These are phyloP conservation scores for Brachionus rubens DNA, from an alignment of 1,140 invertebrate species.

Conservation along the genomic window DNA sequence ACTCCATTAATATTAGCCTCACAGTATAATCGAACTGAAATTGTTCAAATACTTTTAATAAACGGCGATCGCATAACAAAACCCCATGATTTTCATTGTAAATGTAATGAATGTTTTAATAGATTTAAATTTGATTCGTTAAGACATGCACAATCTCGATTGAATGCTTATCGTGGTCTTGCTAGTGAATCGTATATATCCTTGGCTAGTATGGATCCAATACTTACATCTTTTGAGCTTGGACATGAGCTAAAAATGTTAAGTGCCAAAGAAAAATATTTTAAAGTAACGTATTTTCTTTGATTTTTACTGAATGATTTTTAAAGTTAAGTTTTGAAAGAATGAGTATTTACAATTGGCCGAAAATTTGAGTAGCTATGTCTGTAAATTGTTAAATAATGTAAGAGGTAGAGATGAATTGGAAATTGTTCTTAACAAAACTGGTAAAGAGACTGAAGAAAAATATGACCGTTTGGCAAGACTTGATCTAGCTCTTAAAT, in stretches of 20 bases:
- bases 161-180: conserved; percentile 58
- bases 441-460: conserved; percentile 51
- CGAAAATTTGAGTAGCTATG: conserved; percentile 61
- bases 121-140: conserved; percentile 57
- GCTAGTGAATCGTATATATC: conserved; percentile 66
- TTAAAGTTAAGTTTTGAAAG: conserved; percentile 48
- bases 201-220: conserved; percentile 67
- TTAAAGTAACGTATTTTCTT: not conserved
- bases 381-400: conserved; percentile 57
- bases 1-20: conserved; percentile 56
- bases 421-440: conserved; percentile 56
- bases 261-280: conserved; percentile 46
- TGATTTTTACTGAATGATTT: not conserved
- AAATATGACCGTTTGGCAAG: conserved; percentile 56
- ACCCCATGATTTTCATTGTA: conserved; percentile 66
- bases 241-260: conserved; percentile 61
- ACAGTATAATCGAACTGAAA: conserved; percentile 55
- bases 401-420: conserved; percentile 57
- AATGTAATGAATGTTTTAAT: conserved; percentile 64
- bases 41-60: conserved; percentile 55
- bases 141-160: conserved; percentile 51
- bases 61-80: conserved; percentile 57
- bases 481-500: conserved; percentile 57
- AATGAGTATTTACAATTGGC: conserved; percentile 64
- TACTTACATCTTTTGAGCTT: conserved; percentile 67